Base-by-base conservation (phyloP, 2,113 vertebrate species). In the Seriola rivoliana region DNA sequence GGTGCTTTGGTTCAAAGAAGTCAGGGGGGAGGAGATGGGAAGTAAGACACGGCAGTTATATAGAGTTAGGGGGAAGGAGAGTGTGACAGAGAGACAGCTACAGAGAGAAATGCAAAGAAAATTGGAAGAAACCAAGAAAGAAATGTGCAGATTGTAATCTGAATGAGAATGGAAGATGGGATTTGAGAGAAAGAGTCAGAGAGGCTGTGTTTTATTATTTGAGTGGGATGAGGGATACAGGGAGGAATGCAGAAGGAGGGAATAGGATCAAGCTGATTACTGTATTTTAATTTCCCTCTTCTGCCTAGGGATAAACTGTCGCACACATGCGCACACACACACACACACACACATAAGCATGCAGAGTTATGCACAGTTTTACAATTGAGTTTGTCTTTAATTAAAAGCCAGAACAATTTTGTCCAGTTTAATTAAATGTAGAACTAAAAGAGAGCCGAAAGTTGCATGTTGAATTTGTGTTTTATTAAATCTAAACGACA, bases 361-460 rank as follows among this genome's bases (percentile, higher is more conserved):
- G 62, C 85, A 72, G 63, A 88, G 52, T 64, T 83, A 82, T 81
- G 81, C 52, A 38, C 69, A 36, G 44, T 84, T 89, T 82, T 75
- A 70, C 63, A 86, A 72, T 71, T 62, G 40, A 81, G 65, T 85
- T 85, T 79, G 71, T 80, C 52, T 88, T 89, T 89, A 87, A 92
- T 93, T 93, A 90, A 92, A 89, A 90, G 50, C 69, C 71, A 8
- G 57, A 62, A 65, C 50, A 78, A 34, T 82, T 89, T 75, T 73
- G 66, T 75, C 67, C 71, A 48, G 54, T 91, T 92, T 90, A 86
- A 90, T 93, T 89, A 92, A 88, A 85, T 80, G 23, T 58, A 68
- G 66, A 77, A 73, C 42, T 76, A 78, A 86, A 86, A 78, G 40
- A 75, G 46, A 70, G 50, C 75, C 34, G 36, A 63, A 82, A 84